phyloP scores from a whole-genome alignment of 2,888 invertebrate genomes.

The Tolmerus cingulatus region DNA sequence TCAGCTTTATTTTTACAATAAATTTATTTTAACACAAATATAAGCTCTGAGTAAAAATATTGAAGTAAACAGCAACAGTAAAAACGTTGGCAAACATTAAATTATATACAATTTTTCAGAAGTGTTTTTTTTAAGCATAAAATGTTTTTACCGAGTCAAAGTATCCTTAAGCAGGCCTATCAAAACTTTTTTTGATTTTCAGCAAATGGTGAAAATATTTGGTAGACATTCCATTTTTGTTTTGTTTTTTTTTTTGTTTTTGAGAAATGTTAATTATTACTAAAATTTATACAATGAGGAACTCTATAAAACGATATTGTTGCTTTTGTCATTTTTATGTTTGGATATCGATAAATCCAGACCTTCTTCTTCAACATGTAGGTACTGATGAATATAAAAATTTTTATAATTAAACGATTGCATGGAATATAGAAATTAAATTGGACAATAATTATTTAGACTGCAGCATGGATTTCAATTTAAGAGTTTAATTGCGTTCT shows the following conservation, averaged over 20 bases:
- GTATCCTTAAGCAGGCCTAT: neutral
- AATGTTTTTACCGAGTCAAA: neutral
- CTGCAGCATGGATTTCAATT: too few relatives aligned
- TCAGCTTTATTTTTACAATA: constrained; percentile 92
- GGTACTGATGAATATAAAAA: too few relatives aligned
- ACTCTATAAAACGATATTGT: neutral
- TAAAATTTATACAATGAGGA: neutral
- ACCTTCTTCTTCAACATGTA: too few relatives aligned
- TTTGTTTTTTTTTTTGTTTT: too few relatives aligned
- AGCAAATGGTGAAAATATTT: neutral
- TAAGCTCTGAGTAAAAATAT: neutral
- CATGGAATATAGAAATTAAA: too few relatives aligned
- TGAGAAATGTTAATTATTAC: neutral
- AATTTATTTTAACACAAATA: constrained; percentile 23
- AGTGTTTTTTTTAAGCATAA: neutral
- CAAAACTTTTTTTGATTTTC: neutral
- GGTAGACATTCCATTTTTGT: neutral
- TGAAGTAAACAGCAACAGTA: neutral
- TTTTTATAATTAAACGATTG: too few relatives aligned
- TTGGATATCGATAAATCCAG: neutral
- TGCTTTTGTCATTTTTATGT: neutral
- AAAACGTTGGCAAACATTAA: neutral
- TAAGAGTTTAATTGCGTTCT: too few relatives aligned
- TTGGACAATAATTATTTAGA: too few relatives aligned
- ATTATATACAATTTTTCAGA: neutral